Percentiles rank a stretch among this genome's conserved stretches.
These are phyloP conservation scores for Enteromius argenteus DNA, from an alignment of 2,797 vertebrate genomes.

Conservation along the genomic window DNA sequence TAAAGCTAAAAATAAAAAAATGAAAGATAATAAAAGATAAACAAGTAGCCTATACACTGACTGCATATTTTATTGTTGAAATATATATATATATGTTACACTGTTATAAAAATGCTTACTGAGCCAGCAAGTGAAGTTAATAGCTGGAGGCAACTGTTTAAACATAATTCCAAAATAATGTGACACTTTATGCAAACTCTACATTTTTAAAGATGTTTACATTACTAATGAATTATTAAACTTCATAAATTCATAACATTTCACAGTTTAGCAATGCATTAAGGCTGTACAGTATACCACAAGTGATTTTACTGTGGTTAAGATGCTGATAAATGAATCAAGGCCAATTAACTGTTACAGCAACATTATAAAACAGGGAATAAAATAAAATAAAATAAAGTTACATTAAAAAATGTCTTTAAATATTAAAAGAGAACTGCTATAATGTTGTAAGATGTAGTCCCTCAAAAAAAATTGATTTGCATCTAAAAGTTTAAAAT, in stretches of 20 bases:
- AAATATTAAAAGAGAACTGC: neutral
- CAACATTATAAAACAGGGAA: neutral
- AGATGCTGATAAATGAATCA: neutral
- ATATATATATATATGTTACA: neutral
- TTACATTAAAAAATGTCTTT: neutral
- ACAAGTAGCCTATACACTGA: neutral
- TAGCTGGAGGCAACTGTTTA: constrained; percentile 17
- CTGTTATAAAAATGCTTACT: neutral
- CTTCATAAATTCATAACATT: constrained; percentile 57
- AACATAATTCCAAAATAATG: constrained; percentile 3
- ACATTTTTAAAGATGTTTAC: constrained; percentile 31
- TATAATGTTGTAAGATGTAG: neutral
- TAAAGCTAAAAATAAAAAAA: neutral
- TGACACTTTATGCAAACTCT: constrained; percentile 4
- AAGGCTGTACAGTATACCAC: neutral
- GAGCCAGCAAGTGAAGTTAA: neutral
- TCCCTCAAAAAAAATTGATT: neutral
- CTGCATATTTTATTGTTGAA: neutral
- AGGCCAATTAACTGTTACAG: neutral
- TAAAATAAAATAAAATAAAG: neutral
- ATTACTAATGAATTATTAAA: constrained; percentile 55
- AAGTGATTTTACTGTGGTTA: neutral
- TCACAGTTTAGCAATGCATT: neutral
- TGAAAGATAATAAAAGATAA: neutral
- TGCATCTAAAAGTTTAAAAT: neutral